These are phyloP conservation scores for Cenopis cana DNA, from an alignment of 2,888 invertebrate genomes.

Conservation along the genomic window DNA sequence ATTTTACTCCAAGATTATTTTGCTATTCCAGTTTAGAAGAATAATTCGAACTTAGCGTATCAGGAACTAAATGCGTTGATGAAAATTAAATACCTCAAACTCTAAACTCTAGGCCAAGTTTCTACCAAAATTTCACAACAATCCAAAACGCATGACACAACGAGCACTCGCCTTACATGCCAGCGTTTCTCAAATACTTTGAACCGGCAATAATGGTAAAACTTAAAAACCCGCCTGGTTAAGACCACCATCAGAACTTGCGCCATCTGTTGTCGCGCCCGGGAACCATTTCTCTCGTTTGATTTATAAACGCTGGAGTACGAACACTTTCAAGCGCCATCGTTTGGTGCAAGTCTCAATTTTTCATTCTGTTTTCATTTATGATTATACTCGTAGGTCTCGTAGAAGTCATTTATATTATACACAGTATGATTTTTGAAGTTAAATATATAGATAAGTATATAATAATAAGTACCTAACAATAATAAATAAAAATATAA, in stretches of 20 bases:
- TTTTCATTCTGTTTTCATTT: neutral
- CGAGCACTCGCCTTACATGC: slow-evolving; percentile 13
- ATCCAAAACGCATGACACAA: slow-evolving; percentile 9
- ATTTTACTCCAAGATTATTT: too few species aligned
- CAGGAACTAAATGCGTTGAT: neutral
- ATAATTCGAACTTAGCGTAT: neutral
- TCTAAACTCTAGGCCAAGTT: neutral
- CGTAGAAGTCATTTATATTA: too few species aligned
- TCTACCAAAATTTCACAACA: neutral
- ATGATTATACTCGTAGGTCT: too few species aligned
- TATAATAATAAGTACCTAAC: too few species aligned
- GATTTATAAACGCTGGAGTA: slow-evolving; percentile 65
- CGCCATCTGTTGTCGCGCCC: slow-evolving; percentile 59
- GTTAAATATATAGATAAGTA: too few species aligned
- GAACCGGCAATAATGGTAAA: slow-evolving; percentile 45
- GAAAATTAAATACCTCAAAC: neutral
- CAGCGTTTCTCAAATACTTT: slow-evolving; percentile 35
- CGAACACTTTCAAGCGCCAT: slow-evolving; percentile 51
- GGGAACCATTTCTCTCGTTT: slow-evolving; percentile 63
- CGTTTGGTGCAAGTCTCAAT: slow-evolving; percentile 45
- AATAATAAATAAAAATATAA: too few species aligned
- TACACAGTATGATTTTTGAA: too few species aligned
- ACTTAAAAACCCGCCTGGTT: slow-evolving; percentile 43
- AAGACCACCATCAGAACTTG: slow-evolving; percentile 56
- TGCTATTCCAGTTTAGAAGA: too few species aligned